Conservation (phyloP, 2,888 invertebrate species). For the Crematogaster levior region DNA sequence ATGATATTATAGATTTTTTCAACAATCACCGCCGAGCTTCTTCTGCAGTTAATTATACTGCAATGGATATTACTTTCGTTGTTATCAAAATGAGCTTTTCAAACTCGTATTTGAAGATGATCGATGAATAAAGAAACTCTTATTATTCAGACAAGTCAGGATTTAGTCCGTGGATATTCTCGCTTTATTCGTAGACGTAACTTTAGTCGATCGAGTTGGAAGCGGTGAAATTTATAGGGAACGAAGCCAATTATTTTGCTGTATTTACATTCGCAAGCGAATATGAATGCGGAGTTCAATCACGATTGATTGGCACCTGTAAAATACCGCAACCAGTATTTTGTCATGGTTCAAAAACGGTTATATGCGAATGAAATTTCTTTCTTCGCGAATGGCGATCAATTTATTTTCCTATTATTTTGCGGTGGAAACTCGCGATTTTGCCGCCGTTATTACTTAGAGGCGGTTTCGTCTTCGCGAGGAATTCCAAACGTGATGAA, state of each 20-base stretch:
- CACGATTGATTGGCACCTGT: conserved; percentile 7
- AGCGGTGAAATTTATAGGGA: conserved; percentile 31
- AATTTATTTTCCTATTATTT: conserved; percentile 41
- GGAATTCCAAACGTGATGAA: conserved; percentile 30
- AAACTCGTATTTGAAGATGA: conserved; percentile 27
- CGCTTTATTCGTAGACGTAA: conserved; percentile 13
- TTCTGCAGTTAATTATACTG: conserved; percentile 35
- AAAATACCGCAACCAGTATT: conserved; percentile 3
- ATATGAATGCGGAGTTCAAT: background rate
- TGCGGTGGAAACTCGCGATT: conserved; percentile 21
- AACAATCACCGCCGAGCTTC: background rate
- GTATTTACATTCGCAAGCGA: conserved; percentile 35
- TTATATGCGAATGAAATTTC: background rate
- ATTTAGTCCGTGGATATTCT: conserved; percentile 15
- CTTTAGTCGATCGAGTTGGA: conserved; percentile 6
- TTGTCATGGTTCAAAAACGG: background rate
- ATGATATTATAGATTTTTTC: background rate
- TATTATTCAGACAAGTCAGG: conserved; percentile 26
- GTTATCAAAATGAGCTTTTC: conserved; percentile 19
- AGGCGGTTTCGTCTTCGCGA: conserved; percentile 6
- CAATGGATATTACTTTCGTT: conserved; percentile 27
- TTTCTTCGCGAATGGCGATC: background rate
- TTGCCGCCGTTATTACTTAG: conserved; percentile 22
- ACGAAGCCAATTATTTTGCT: conserved; percentile 38
- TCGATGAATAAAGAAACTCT: conserved; percentile 41